Evolutionary conservation across 2,113 vertebrate genomes (phyloP).

Genomic region (Myanophis thanlyinensis): DNA sequence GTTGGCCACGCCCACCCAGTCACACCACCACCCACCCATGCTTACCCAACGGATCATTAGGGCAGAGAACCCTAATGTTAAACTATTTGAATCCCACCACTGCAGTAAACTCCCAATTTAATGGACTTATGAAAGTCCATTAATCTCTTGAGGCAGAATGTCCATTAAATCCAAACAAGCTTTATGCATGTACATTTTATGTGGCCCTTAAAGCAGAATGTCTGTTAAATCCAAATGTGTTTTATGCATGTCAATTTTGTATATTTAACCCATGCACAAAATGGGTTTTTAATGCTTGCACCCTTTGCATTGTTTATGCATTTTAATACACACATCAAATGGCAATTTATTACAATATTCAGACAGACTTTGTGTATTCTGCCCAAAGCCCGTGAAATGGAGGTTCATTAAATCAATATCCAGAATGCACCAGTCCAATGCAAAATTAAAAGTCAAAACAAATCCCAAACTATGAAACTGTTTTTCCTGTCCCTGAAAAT

Average conservation of each 20-base stretch:
- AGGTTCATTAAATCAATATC: background rate
- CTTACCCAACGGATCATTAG: too few species aligned
- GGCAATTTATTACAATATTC: background rate
- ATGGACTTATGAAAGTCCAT: background rate
- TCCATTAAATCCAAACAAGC: too few species aligned
- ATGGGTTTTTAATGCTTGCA: background rate
- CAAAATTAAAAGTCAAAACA: background rate
- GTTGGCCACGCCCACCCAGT: too few species aligned
- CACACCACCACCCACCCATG: too few species aligned
- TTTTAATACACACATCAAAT: background rate
- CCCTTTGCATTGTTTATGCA: background rate
- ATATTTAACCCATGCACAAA: background rate
- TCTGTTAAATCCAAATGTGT: background rate
- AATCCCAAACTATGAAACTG: background rate
- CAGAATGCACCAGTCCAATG: background rate
- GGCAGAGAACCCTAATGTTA: too few species aligned
- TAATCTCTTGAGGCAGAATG: background rate
- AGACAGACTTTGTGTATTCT: background rate
- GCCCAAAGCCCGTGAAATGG: background rate
- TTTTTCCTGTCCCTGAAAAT: background rate
- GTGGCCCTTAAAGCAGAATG: background rate
- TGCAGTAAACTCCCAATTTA: background rate
- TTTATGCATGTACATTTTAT: too few species aligned
- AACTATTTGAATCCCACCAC: too few species aligned
- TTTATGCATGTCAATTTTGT: background rate